phyloP scores from a whole-genome alignment of 2,113 vertebrate species.

The Formicarius rufipectus region DNA sequence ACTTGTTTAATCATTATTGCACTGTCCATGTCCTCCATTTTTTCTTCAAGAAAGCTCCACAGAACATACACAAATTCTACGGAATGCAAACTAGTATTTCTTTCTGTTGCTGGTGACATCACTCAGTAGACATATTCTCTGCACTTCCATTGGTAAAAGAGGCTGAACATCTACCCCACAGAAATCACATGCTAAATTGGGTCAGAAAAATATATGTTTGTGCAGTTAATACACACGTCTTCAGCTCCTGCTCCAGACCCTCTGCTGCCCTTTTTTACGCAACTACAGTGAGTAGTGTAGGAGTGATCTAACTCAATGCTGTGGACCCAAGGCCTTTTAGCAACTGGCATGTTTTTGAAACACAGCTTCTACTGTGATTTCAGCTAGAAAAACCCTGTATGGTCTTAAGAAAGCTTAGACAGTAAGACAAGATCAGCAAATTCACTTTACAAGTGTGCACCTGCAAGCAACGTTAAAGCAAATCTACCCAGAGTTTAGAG shows the following conservation, averaged over 20 bases:
- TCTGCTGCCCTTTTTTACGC: background rate
- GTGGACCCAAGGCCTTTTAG: background rate
- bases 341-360: background rate
- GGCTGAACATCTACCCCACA: background rate
- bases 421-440: background rate
- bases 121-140: background rate
- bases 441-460: background rate
- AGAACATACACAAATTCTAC: background rate
- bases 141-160: background rate
- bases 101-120: background rate
- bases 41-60: background rate
- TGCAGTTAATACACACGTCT: background rate
- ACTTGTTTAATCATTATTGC: background rate
- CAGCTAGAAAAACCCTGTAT: background rate
- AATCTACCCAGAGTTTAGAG: background rate
- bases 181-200: background rate
- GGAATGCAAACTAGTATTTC: background rate
- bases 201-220: background rate
- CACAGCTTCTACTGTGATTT: background rate
- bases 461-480: background rate
- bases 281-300: rapidly evolving
- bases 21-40: background rate
- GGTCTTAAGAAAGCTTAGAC: background rate
- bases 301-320: background rate
- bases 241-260: background rate